Evolutionary conservation across 2,113 vertebrate genomes (phyloP), one percentile per base, ranked within the genome.

Genomic region (Clarias macrocephalus): DNA sequence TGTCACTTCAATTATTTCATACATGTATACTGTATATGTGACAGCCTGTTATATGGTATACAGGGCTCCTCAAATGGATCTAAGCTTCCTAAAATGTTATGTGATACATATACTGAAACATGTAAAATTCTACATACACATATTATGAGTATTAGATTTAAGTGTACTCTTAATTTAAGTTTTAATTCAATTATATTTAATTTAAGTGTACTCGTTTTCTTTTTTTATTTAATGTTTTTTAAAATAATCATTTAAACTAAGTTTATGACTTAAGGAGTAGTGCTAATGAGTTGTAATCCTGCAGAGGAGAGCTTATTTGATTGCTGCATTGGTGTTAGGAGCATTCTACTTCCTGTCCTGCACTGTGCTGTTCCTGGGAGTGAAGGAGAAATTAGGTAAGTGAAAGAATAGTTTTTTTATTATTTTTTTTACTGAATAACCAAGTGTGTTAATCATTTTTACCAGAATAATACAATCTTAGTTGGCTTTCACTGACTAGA

Each of bases 311-410:
- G 92, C 92, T 2, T 94, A 94, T 18, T 0, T 90, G 62, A 54
- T 80, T 28, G 91, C 92, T 28, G 92, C 94, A 12, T 8, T 93
- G 60, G 70, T 92, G 11, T 85, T 94, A 30, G 90, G 89, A 13
- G 70, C 70, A 0, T 59, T 94, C 60, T 93, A 92, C 80, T 91
- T 93, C 81, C 42, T 94, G 16, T 92, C 92, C 84, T 93, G 92
- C 42, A 76, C 93, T 42, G 75, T 93, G 48, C 91, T 94, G 2
- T 80, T 93, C 73, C 79, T 94, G 7, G 94, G 93, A 25, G 92
- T 95, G 57, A 94, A 92, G 83, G 94, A 94, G 80, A 89, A 92
- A 73, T 60, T 91, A 21, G 89, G 92, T 93, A 90, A 93, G 90
- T 72, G 1, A 75, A 76, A 54, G 25, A 33, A 25, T 56, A 33